Percentiles rank a stretch among this genome's conserved stretches.
Conservation (phyloP, 2,797 vertebrate species). For the Megaceryle alcyon region DNA sequence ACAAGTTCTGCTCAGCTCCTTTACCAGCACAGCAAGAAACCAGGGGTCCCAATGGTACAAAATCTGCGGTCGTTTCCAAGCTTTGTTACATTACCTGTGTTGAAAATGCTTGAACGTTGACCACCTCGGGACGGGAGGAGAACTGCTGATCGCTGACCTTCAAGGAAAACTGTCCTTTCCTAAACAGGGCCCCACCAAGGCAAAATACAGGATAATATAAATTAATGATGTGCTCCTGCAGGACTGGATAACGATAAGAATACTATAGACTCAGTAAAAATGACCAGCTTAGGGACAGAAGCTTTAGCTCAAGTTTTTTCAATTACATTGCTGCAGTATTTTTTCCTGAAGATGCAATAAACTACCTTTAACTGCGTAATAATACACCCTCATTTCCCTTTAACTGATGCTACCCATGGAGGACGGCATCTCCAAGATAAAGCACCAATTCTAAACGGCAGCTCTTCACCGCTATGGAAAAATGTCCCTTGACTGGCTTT, state of each 20-base stretch:
- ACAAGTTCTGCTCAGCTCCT: neutral
- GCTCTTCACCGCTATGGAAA: neutral
- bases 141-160: conserved; percentile 79
- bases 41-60: neutral
- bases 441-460: neutral
- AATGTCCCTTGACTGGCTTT: neutral
- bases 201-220: conserved; percentile 7
- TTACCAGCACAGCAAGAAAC: neutral
- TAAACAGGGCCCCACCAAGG: conserved; percentile 44
- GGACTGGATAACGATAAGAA: neutral
- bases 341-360: neutral
- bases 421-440: neutral
- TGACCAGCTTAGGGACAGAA: neutral
- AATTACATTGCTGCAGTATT: neutral
- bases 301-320: conserved; percentile 2
- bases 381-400: neutral
- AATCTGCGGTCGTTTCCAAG: neutral
- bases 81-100: conserved; percentile 80
- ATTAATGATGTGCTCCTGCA: neutral
- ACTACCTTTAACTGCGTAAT: neutral
- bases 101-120: conserved; percentile 84
- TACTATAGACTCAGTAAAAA: neutral
- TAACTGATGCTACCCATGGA: neutral
- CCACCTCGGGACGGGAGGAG: conserved; percentile 78
- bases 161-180: conserved; percentile 85